phyloP scores from a whole-genome alignment of 2,888 invertebrate genomes.

The Mesochorus sp. region DNA sequence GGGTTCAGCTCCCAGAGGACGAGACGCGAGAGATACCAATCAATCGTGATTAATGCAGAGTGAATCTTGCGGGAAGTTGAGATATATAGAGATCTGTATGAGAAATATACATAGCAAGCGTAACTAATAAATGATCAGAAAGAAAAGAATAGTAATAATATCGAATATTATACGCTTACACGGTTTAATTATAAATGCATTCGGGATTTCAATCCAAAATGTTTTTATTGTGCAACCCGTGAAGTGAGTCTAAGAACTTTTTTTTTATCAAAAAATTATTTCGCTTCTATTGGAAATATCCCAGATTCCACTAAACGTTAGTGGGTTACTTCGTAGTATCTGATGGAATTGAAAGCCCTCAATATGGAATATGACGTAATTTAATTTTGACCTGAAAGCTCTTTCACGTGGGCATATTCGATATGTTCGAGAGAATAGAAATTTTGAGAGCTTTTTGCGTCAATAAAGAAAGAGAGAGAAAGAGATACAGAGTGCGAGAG shows the following conservation, averaged over 20 bases:
- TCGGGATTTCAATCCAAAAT: neutral
- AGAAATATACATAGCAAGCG: neutral
- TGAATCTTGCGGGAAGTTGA: neutral
- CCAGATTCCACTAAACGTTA: neutral
- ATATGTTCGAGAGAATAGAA: slow-evolving; percentile 12
- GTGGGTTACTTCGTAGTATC: neutral
- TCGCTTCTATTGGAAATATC: neutral
- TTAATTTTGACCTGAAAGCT: slow-evolving; percentile 31
- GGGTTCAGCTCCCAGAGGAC: neutral
- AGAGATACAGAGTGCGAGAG: neutral
- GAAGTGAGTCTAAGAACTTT: neutral
- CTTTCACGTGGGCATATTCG: slow-evolving; percentile 14
- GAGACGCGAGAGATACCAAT: slow-evolving; percentile 5
- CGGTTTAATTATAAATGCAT: neutral
- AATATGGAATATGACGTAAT: slow-evolving; percentile 37
- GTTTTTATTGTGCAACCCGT: neutral
- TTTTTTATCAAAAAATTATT: neutral
- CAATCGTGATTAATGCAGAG: slow-evolving; percentile 21
- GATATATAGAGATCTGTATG: neutral
- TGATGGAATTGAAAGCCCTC: slow-evolving; percentile 7
- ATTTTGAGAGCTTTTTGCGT: slow-evolving; percentile 46
- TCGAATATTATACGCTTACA: neutral
- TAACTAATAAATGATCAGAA: neutral
- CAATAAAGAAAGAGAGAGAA: slow-evolving; percentile 29
- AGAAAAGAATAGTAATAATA: neutral